Conservation (phyloP, 1,140 invertebrate species). For the Lutraria rhynchaena region DNA sequence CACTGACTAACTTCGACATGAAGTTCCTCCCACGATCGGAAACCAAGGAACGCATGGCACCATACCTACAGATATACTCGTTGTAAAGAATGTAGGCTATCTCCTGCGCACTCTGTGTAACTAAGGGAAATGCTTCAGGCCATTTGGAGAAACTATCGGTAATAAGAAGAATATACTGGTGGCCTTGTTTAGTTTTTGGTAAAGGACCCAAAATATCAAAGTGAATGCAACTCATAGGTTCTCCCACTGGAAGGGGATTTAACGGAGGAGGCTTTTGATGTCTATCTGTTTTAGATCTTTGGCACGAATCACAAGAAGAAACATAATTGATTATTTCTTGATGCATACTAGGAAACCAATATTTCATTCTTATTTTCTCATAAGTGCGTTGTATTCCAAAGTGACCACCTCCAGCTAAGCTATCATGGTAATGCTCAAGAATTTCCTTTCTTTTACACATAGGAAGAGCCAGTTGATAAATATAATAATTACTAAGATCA, state of each 20-base stretch:
- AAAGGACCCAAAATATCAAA: conserved; percentile 43
- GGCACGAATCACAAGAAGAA: conserved; percentile 20
- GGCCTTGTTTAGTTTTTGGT: conserved; percentile 32
- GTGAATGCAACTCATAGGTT: conserved; percentile 12
- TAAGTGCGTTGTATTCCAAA: conserved; percentile 18
- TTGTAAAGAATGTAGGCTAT: conserved; percentile 23
- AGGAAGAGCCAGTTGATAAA: conserved; percentile 5
- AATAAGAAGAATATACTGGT: conserved; percentile 32
- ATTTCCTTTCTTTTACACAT: background rate
- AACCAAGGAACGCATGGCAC: conserved; percentile 16
- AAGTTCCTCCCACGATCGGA: conserved; percentile 40
- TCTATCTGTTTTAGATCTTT: conserved; percentile 7
- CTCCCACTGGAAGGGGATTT: conserved; percentile 26
- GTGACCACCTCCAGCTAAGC: conserved; percentile 46
- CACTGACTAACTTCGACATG: conserved; percentile 23
- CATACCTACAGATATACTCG: conserved; percentile 31
- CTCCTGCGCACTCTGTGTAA: conserved; percentile 14
- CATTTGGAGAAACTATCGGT: conserved; percentile 37
- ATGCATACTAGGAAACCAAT: conserved; percentile 31
- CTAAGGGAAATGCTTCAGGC: conserved; percentile 26
- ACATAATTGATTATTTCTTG: conserved; percentile 28
- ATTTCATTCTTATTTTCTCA: background rate
- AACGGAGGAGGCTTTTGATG: conserved; percentile 8
- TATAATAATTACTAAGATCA: background rate
- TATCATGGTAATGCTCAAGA: conserved; percentile 12